These are phyloP conservation scores for Nowickia ferox DNA, from an alignment of 2,888 invertebrate species.

Conservation along the genomic window DNA sequence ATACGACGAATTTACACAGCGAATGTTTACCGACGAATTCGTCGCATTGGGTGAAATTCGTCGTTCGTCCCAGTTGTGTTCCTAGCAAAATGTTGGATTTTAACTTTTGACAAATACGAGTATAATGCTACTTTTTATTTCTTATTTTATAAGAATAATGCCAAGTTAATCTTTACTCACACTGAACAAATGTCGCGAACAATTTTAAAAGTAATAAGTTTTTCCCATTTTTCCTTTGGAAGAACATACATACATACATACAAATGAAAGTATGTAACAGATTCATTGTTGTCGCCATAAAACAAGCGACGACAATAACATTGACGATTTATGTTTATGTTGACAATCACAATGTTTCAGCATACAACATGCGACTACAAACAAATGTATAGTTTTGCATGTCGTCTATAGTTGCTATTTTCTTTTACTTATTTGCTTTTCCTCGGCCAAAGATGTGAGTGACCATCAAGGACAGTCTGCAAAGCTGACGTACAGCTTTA, in stretches of 20 bases:
- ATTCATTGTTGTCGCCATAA: slow-evolving; percentile 54
- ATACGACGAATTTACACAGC: no score
- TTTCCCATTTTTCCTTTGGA: slow-evolving; percentile 54
- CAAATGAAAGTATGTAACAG: background rate
- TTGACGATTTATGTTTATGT: slow-evolving; percentile 68
- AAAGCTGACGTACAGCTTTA: slow-evolving; percentile 36
- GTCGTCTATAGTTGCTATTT: slow-evolving; percentile 26
- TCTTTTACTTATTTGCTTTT: slow-evolving; percentile 29
- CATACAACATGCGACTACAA: slow-evolving; percentile 27
- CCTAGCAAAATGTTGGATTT: no score
- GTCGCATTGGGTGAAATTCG: no score
- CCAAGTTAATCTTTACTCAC: slow-evolving; percentile 8
- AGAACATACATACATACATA: background rate
- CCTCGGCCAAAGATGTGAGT: slow-evolving; percentile 28
- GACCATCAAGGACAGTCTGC: slow-evolving; percentile 41
- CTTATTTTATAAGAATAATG: background rate
- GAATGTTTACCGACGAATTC: no score
- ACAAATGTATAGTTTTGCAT: slow-evolving; percentile 65
- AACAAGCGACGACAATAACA: slow-evolving; percentile 48
- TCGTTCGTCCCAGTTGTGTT: no score
- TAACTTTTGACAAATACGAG: background rate
- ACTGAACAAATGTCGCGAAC: slow-evolving; percentile 78
- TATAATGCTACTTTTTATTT: background rate
- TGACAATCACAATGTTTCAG: slow-evolving; percentile 61
- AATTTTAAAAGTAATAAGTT: slow-evolving; percentile 82